phyloP scores from a whole-genome alignment of 2,113 vertebrate species.

The Dendropsophus ebraccatus region DNA sequence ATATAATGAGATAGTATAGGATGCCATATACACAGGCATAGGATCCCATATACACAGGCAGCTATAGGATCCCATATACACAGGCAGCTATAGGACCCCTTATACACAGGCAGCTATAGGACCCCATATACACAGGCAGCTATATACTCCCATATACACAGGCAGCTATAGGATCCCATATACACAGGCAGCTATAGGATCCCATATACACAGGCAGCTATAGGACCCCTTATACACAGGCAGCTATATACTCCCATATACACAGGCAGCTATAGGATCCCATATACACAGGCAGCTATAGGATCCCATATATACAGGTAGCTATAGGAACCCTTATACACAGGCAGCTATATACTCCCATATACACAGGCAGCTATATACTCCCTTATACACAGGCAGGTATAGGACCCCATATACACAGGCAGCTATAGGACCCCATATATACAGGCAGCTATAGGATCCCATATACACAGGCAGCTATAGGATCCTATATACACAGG shows the following conservation, averaged over 20 bases:
- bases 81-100: neutral
- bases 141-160: too few species aligned
- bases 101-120: neutral
- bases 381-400: neutral
- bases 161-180: neutral
- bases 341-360: neutral
- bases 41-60: neutral
- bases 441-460: neutral
- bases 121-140: neutral
- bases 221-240: neutral
- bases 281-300: neutral
- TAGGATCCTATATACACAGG: neutral
- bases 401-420: neutral
- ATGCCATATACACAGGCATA: neutral
- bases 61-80: too few species aligned
- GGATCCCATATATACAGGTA: neutral
- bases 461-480: neutral
- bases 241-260: neutral
- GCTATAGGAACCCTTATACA: too few species aligned
- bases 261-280: neutral
- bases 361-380: neutral
- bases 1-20: neutral
- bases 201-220: too few species aligned
- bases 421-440: neutral
- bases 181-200: neutral